phyloP scores from a whole-genome alignment of 2,797 vertebrate species.

The Myotis planiceps region DNA sequence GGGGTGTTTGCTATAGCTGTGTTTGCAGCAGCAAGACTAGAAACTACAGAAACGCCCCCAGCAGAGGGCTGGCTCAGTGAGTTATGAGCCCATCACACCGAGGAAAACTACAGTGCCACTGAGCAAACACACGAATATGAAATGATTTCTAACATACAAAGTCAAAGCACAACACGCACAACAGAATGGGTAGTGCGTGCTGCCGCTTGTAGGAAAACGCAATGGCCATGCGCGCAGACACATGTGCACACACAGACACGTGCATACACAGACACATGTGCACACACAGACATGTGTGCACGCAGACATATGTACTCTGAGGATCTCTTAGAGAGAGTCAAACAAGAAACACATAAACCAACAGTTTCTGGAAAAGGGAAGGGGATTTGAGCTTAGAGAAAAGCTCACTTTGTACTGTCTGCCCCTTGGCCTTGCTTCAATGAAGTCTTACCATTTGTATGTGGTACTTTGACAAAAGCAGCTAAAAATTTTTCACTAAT shows the following conservation, averaged over 20 bases:
- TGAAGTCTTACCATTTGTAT: not conserved
- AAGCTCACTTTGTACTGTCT: accelerated
- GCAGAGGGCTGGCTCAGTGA: not conserved
- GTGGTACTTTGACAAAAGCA: not conserved
- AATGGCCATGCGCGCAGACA: not conserved
- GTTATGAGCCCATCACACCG: not conserved
- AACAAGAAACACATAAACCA: not conserved
- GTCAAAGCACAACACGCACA: not conserved
- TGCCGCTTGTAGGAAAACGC: not conserved
- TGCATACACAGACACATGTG: not conserved
- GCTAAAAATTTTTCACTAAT: not conserved
- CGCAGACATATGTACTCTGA: too few species aligned
- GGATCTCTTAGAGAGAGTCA: not conserved
- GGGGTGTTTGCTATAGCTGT: not conserved
- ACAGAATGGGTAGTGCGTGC: accelerated
- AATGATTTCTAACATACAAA: not conserved
- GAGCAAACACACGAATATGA: not conserved
- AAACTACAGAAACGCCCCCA: not conserved
- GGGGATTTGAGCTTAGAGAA: not conserved
- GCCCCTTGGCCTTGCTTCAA: too few species aligned
- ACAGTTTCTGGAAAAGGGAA: not conserved
- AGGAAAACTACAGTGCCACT: not conserved
- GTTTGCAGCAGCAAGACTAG: not conserved
- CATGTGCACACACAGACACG: too few species aligned
- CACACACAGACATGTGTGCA: accelerated